Conservation (phyloP, 2,888 invertebrate species). For the Lepidonotus clava region DNA sequence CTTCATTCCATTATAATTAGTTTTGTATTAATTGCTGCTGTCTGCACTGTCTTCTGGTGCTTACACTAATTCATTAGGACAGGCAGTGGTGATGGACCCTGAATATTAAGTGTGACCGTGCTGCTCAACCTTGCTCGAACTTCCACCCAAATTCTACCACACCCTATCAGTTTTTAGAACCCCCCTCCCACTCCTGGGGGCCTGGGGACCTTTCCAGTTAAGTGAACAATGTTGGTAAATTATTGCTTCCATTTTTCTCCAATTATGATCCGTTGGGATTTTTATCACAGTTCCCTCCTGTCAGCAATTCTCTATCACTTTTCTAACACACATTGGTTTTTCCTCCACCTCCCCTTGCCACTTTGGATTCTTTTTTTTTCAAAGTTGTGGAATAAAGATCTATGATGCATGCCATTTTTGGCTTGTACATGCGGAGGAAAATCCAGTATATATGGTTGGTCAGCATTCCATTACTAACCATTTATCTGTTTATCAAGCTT, state of each 20-base stretch:
- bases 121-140: no score
- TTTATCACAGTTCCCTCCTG: not conserved
- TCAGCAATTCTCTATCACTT: slow-evolving; percentile 8
- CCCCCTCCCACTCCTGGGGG: not conserved
- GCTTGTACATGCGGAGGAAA: no score
- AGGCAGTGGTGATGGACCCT: not conserved
- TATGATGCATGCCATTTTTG: no score
- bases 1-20: no score
- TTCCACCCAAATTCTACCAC: not conserved
- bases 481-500: no score
- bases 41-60: not conserved
- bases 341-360: no score
- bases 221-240: slow-evolving; percentile 44
- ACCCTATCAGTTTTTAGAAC: not conserved
- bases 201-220: not conserved
- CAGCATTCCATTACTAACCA: no score
- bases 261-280: not conserved
- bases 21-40: not conserved
- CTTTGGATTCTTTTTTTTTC: no score
- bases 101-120: slow-evolving; percentile 2
- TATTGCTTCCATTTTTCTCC: slow-evolving; percentile 10
- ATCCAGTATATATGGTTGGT: no score
- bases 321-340: not conserved
- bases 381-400: no score
- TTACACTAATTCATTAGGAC: not conserved